A percentile compares a stretch with the other conserved stretches of the same genome.
Evolutionary conservation across 1,140 invertebrate genomes (phyloP).

Genomic region (Neodiprion lecontei): DNA sequence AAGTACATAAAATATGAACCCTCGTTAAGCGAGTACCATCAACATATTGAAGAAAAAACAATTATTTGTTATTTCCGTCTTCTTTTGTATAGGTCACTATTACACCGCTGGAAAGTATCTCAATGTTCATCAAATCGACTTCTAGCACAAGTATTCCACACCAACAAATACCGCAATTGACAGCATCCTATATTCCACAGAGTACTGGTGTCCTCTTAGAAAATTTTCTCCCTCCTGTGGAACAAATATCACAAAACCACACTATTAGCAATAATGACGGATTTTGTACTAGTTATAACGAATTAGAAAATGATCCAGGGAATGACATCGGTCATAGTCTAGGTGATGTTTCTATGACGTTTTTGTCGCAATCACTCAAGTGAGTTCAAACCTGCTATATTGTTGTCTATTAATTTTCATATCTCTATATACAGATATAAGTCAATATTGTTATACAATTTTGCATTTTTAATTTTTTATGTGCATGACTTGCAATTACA

Average conservation of each 20-base stretch:
- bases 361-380: conserved; percentile 54
- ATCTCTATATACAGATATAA: too few species aligned
- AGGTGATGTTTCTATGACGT: conserved; percentile 51
- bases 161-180: conserved; percentile 21
- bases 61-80: conserved; percentile 30
- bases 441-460: background rate
- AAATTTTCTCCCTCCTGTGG: conserved; percentile 18
- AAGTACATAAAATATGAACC: conserved; percentile 34
- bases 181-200: conserved; percentile 26
- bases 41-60: conserved; percentile 31
- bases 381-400: conserved; percentile 32
- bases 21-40: conserved; percentile 16
- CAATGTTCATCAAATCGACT: conserved; percentile 33
- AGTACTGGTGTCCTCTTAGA: conserved; percentile 1
- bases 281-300: conserved; percentile 12
- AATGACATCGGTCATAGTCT: conserved; percentile 37
- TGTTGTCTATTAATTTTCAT: background rate
- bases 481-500: conserved; percentile 44
- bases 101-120: conserved; percentile 60
- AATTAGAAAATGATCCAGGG: conserved; percentile 23
- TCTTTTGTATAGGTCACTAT: conserved; percentile 52
- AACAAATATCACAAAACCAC: conserved; percentile 37
- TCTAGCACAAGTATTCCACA: conserved; percentile 21
- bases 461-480: conserved; percentile 16
- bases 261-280: conserved; percentile 42